Base-by-base conservation (phyloP, 2,797 vertebrate genomes). In the Lemur catta region DNA sequence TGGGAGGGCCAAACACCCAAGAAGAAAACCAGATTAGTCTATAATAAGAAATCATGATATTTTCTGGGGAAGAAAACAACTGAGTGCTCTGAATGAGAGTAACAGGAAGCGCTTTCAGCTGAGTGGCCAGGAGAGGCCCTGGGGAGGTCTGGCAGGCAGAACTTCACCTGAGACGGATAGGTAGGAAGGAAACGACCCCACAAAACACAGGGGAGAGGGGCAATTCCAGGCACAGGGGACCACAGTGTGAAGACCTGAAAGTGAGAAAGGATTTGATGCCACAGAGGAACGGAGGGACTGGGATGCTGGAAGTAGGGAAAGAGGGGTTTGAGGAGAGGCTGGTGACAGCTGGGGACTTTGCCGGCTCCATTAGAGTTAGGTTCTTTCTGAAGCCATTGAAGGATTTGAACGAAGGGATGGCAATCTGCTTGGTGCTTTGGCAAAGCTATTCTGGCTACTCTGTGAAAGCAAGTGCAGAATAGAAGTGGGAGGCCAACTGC, bases 401-500 rank as follows among this genome's bases (percentile, higher is more conserved):
- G 24, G 33, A 20, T 38, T 67, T 46, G 38, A 61, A 33, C 52
- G 14, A 46, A 84, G 24, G 28, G 26, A 38, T 5, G n/a, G 33
- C 1, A 4, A 41, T 24, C 35, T 12, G n/a, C 28, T 10, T 46
- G 8, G 15, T 30, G 57, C 26, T 48, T 48, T 15, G 24, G 79
- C 26, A 17, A 76, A 48, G 61, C 18, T 7, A 0, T n/a, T 17
- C 33, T 14, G 15, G 35, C 26, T 55, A 71, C 13, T 48, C 50
- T 74, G 24, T 1, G 41, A 38, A 3, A 59, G 33, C 61, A 65
- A 65, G 63, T 65, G 33, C 7, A 30, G 50, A 69, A 12, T 26
- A 8, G 5, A 69, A 18, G 33, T 3, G 2, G 48, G 22, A 84
- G 48, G 28, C 72, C n/a, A 9, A 0, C 4, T 15, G 0, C 2